phyloP scores from a whole-genome alignment of 2,113 vertebrate genomes.

The Thryonomys swinderianus region DNA sequence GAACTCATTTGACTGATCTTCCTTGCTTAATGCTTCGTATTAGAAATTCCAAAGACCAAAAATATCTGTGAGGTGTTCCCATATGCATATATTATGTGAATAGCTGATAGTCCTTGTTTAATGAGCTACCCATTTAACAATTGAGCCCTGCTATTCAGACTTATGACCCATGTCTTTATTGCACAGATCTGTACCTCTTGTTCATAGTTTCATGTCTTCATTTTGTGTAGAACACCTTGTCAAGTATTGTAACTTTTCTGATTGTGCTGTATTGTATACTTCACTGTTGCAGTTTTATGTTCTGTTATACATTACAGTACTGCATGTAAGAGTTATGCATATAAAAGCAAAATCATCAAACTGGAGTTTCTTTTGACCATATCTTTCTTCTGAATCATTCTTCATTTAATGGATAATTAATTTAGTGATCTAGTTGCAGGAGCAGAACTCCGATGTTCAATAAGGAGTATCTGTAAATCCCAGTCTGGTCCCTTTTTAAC shows the following conservation, averaged over 20 bases:
- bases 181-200: neutral
- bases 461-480: neutral
- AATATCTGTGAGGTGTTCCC: neutral
- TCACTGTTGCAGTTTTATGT: neutral
- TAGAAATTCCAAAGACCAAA: conserved; percentile 10
- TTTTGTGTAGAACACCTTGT: neutral
- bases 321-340: neutral
- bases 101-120: neutral
- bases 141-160: neutral
- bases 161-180: neutral
- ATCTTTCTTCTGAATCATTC: neutral
- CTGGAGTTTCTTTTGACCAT: neutral
- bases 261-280: neutral
- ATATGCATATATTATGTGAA: neutral
- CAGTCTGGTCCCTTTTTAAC: neutral
- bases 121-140: neutral
- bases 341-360: neutral
- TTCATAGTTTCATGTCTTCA: neutral
- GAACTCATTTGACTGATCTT: neutral
- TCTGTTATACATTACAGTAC: neutral
- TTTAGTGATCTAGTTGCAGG: neutral
- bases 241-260: neutral
- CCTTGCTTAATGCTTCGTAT: neutral
- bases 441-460: neutral
- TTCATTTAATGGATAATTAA: neutral